Evolutionary conservation across 2,797 vertebrate genomes (phyloP).

Genomic region (Schizopygopsis pylzovi): DNA sequence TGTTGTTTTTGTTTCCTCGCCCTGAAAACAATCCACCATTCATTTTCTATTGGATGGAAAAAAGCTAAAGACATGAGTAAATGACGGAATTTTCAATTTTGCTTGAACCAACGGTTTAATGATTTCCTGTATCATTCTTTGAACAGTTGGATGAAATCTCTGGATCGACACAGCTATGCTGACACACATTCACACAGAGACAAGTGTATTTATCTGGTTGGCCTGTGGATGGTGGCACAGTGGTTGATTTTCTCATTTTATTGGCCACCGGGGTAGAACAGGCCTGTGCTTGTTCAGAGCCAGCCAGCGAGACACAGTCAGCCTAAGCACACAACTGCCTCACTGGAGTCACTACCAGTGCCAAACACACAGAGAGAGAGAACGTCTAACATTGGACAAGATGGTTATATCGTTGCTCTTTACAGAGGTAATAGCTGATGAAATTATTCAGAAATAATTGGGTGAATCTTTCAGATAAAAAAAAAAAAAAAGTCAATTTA

Average conservation of each 20-base stretch:
- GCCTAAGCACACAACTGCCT: conserved; percentile 51
- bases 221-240: conserved; percentile 56
- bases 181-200: conserved; percentile 50
- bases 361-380: conserved; percentile 13
- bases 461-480: background rate
- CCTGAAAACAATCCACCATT: background rate
- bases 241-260: conserved; percentile 68
- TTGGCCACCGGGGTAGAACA: conserved; percentile 69
- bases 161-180: conserved; percentile 24
- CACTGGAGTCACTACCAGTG: conserved; percentile 8
- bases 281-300: conserved; percentile 64
- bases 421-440: conserved; percentile 3
- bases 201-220: conserved; percentile 61
- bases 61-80: background rate
- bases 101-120: background rate
- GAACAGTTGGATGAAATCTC: conserved; percentile 44
- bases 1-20: background rate
- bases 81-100: background rate
- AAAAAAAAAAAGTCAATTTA: background rate
- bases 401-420: background rate
- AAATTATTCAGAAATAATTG: conserved; percentile 13
- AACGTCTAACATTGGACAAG: background rate
- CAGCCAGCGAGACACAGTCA: conserved; percentile 63
- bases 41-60: background rate
- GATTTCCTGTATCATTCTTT: conserved; percentile 33